These are phyloP conservation scores for Bungarus multicinctus DNA, from an alignment of 2,113 vertebrate genomes.

Conservation along the genomic window DNA sequence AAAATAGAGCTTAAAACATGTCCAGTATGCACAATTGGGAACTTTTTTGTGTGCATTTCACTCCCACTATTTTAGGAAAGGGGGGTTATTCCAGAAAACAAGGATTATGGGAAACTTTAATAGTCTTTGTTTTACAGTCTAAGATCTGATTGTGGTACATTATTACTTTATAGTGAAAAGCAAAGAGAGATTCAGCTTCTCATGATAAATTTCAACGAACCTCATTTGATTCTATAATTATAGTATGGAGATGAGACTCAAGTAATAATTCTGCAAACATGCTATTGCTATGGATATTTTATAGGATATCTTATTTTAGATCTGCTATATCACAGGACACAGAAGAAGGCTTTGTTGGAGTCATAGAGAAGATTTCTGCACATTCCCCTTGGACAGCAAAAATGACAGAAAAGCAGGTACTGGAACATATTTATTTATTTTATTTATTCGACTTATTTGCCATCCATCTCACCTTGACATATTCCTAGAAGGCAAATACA, in stretches of 20 bases:
- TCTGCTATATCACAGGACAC: too few species aligned
- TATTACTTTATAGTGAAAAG: neutral
- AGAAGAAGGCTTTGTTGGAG: too few species aligned
- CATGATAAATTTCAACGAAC: neutral
- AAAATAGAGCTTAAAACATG: neutral
- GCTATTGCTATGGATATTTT: neutral
- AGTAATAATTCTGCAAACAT: neutral
- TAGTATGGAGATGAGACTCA: neutral
- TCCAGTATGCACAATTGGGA: neutral
- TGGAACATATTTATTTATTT: too few species aligned
- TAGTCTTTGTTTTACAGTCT: neutral
- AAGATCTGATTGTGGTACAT: neutral
- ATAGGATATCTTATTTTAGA: neutral
- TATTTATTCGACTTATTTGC: too few species aligned
- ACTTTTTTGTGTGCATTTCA: neutral
- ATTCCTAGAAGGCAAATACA: too few species aligned
- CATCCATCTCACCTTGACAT: too few species aligned
- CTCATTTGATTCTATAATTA: neutral
- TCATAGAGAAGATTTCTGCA: too few species aligned
- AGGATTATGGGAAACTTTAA: neutral
- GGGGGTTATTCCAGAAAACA: neutral
- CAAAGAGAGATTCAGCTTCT: neutral
- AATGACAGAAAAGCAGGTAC: too few species aligned
- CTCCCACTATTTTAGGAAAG: neutral
- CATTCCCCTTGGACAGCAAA: too few species aligned